phyloP scores from a whole-genome alignment of 2,797 vertebrate genomes.

The Pogoniulus pusillus region DNA sequence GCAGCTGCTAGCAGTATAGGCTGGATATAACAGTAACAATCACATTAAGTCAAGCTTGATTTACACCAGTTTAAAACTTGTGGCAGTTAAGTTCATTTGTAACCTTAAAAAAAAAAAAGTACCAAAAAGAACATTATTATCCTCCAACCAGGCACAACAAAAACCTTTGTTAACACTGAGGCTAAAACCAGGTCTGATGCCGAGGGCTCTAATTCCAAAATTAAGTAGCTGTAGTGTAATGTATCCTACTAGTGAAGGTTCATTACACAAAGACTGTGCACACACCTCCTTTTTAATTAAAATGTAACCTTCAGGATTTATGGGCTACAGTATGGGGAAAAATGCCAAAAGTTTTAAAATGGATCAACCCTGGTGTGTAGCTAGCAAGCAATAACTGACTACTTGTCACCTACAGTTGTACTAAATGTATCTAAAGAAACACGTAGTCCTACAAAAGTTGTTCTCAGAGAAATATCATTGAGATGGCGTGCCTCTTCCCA shows the following conservation, averaged over 20 bases:
- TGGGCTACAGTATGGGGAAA: constrained; percentile 82
- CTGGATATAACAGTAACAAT: constrained; percentile 99
- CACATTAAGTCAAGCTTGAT: constrained; percentile 99
- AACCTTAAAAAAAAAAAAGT: constrained; percentile 83
- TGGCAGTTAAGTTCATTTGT: constrained; percentile 96
- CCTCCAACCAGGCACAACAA: constrained; percentile 79
- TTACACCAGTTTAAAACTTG: constrained; percentile 99
- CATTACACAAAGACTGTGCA: constrained; percentile 88
- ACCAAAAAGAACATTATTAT: constrained; percentile 83
- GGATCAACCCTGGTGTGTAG: constrained; percentile 94
- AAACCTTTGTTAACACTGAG: constrained; percentile 76
- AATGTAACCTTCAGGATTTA: constrained; percentile 80
- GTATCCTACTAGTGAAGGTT: constrained; percentile 88
- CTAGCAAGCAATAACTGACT: constrained; percentile 91
- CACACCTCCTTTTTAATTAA: constrained; percentile 82
- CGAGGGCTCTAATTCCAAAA: constrained; percentile 85
- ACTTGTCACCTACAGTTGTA: constrained; percentile 90
- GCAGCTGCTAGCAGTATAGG: constrained; percentile 99
- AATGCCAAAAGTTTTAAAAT: constrained; percentile 97
- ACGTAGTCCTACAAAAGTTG: constrained; percentile 89
- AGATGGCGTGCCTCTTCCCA: constrained; percentile 85
- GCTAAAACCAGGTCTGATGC: constrained; percentile 73
- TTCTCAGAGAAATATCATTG: constrained; percentile 87
- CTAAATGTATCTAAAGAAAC: constrained; percentile 93
- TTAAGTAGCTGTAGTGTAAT: constrained; percentile 86